Evolutionary conservation across 2,888 invertebrate species (phyloP).

Genomic region (Liodrosophila aerea): DNA sequence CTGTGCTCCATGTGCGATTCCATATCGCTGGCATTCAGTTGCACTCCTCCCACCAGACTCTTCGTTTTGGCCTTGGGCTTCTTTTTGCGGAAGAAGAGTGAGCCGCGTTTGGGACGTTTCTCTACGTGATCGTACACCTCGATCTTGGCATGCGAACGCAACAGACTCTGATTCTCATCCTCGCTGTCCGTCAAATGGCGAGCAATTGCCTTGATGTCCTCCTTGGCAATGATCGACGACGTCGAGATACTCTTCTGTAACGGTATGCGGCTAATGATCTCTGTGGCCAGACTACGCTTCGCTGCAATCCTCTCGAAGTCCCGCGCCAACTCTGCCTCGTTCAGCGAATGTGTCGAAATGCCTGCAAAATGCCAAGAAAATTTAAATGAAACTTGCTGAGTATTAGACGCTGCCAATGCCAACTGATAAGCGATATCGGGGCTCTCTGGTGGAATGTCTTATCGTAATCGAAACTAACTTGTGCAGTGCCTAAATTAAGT

Average conservation of each 20-base stretch:
- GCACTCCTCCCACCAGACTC: slow-evolving; percentile 67
- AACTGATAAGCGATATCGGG: slow-evolving; percentile 33
- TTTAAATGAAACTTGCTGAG: slow-evolving; percentile 15
- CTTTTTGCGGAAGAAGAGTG: slow-evolving; percentile 95
- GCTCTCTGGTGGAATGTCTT: slow-evolving; percentile 64
- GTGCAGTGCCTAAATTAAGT: slow-evolving; percentile 5
- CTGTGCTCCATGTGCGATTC: slow-evolving; percentile 93
- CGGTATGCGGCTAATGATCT: slow-evolving; percentile 86
- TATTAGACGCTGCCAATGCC: slow-evolving; percentile 40
- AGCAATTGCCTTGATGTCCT: slow-evolving; percentile 81
- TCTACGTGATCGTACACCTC: slow-evolving; percentile 87
- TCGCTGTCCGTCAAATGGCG: slow-evolving; percentile 83
- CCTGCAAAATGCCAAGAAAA: slow-evolving; percentile 63
- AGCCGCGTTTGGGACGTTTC: slow-evolving; percentile 93
- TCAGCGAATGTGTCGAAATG: slow-evolving; percentile 90
- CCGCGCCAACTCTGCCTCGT: slow-evolving; percentile 91
- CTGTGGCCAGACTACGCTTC: slow-evolving; percentile 83
- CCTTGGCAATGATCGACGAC: slow-evolving; percentile 90
- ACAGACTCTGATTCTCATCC: slow-evolving; percentile 83
- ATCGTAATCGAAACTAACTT: slow-evolving; percentile 66
- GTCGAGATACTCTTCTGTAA: slow-evolving; percentile 95
- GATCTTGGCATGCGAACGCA: slow-evolving; percentile 82
- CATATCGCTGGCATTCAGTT: slow-evolving; percentile 83
- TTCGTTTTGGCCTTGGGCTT: slow-evolving; percentile 84
- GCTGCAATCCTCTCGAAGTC: slow-evolving; percentile 82